Evolutionary conservation across 1,140 invertebrate species (phyloP), one percentile per base, ranked within the genome.

Genomic region (Asbolus verrucosus): DNA sequence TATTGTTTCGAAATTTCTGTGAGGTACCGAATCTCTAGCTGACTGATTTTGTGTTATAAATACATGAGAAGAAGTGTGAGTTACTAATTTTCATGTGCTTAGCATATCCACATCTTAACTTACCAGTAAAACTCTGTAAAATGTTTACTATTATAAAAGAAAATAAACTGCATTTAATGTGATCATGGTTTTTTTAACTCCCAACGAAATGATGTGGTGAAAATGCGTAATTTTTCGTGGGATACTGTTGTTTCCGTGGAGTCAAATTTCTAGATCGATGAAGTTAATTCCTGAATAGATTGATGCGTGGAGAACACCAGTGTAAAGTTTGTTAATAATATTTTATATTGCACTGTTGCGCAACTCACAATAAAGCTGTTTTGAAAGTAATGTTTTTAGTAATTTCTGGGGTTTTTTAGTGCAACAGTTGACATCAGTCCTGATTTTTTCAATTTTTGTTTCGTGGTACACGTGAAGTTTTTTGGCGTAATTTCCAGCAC

Each of bases 91-190:
- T 76, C 70, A 78, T 78, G 77, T 79, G 76, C 74, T 78, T 80
- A 75, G 73, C 73, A 76, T 78, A 79, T 77, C 75, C 74, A 73
- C 68, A 43, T 65, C 72, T 72, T 74, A 69, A 74, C 70, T 70
- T 73, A 79, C 75, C 76, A 76, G 69, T 78, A 76, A 77, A 79
- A 75, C 66, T 67, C 70, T 80, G 78, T 80, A 79, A 78, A 75
- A 70, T 75, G 71, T 78, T 77, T 76, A 76, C 69, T 70, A 73
- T 73, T 75, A 76, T 78, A 67, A 72, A 76, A 75, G 72, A 77
- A 75, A 79, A 80, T 80, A 80, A 80, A 79, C 65, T 78, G 78
- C 78, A 78, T 80, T 80, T 80, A 80, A 77, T 80, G 77, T 80
- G 76, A 69, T n/a, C 39, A 60, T 46, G 33, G 50, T 69, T 73